Conservation (phyloP, 2,113 vertebrate genomes). For the Platichthys flesus region DNA sequence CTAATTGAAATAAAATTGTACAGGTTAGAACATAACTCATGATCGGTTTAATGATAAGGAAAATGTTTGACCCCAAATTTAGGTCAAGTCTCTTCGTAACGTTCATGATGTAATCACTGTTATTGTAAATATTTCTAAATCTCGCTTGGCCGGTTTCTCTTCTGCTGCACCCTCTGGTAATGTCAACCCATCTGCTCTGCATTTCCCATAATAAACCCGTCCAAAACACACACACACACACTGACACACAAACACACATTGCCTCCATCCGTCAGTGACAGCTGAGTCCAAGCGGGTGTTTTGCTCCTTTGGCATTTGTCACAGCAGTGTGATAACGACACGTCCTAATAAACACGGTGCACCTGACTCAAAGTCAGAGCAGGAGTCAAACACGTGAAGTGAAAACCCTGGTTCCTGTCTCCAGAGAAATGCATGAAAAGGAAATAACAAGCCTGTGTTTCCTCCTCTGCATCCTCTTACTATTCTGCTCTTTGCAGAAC, state of each 20-base stretch:
- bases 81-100: no score
- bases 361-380: slow-evolving; percentile 37
- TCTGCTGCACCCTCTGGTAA: slow-evolving; percentile 53
- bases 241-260: slow-evolving; percentile 13
- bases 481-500: slow-evolving; percentile 49
- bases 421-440: neutral
- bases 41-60: neutral
- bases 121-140: slow-evolving; percentile 41
- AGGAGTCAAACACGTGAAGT: neutral
- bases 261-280: slow-evolving; percentile 38
- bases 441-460: slow-evolving; percentile 58
- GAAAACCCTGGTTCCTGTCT: neutral
- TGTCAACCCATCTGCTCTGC: slow-evolving; percentile 73
- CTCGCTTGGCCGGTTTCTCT: slow-evolving; percentile 29
- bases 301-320: slow-evolving; percentile 16
- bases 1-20: no score
- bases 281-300: slow-evolving; percentile 60
- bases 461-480: slow-evolving; percentile 63
- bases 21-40: no score
- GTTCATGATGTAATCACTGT: slow-evolving; percentile 46
- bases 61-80: neutral
- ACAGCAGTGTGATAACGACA: slow-evolving; percentile 46
- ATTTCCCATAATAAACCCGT: slow-evolving; percentile 25
- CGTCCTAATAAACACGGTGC: slow-evolving; percentile 41
- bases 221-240: slow-evolving; percentile 31